A percentile compares a stretch with the other conserved stretches of the same genome.
phyloP scores from a whole-genome alignment of 2,888 invertebrate species.

The Argyresthia albistria region DNA sequence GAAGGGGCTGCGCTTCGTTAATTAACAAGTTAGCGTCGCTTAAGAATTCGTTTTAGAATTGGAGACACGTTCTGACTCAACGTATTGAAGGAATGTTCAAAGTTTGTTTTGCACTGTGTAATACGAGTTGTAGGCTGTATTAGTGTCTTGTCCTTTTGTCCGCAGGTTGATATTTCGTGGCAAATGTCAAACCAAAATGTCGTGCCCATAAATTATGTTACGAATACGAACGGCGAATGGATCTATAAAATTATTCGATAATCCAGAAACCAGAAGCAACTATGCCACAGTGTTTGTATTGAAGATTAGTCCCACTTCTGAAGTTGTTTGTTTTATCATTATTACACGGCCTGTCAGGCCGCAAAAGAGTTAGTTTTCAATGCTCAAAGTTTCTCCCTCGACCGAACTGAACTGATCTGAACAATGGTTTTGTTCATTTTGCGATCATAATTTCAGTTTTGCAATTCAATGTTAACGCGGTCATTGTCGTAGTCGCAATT shows the following conservation, averaged over 20 bases:
- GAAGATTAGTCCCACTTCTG: not conserved
- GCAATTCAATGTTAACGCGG: conserved; percentile 36
- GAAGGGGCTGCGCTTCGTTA: conserved; percentile 28
- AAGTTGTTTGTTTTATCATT: not conserved
- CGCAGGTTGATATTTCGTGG: no score
- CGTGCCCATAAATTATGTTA: no score
- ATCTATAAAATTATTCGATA: no score
- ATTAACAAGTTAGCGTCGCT: conserved; percentile 25
- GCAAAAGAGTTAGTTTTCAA: not conserved
- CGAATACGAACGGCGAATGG: no score
- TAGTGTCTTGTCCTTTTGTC: no score
- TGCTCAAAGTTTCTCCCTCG: not conserved
- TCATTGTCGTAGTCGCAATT: conserved; percentile 33
- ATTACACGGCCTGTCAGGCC: not conserved
- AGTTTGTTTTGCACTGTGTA: no score
- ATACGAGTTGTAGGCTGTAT: no score
- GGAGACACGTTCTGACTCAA: not conserved
- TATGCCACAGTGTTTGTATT: not conserved
- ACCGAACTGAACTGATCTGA: not conserved
- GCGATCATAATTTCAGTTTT: conserved; percentile 19
- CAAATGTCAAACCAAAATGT: no score
- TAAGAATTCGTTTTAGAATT: conserved; percentile 7
- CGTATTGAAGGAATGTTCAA: no score
- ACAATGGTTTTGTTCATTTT: conserved; percentile 17
- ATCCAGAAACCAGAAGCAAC: no score